These are phyloP conservation scores for Drosophila ironensis DNA, from an alignment of 1,140 invertebrate species.

Conservation along the genomic window DNA sequence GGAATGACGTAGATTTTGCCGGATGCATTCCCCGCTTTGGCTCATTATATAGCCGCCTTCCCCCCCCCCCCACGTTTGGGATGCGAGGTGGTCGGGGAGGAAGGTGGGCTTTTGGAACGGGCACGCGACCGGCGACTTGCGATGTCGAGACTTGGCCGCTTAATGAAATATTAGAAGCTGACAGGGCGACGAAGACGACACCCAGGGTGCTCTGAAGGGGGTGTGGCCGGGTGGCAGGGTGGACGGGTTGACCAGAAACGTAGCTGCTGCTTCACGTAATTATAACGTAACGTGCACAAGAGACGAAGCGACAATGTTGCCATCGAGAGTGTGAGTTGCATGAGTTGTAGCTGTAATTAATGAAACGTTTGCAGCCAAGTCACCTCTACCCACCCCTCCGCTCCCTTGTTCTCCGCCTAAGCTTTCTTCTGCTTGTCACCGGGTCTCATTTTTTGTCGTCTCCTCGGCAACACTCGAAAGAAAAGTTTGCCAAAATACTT, in stretches of 20 bases:
- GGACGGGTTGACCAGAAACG: slow-evolving; percentile 4
- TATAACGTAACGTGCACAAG: slow-evolving; percentile 66
- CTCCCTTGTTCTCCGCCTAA: background rate
- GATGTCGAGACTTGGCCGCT: slow-evolving; percentile 34
- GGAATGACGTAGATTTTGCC: slow-evolving; percentile 38
- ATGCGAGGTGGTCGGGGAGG: slow-evolving; percentile 12
- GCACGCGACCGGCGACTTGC: slow-evolving; percentile 59
- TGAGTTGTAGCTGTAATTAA: slow-evolving; percentile 37
- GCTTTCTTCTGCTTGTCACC: slow-evolving; percentile 11
- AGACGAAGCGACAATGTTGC: slow-evolving; percentile 31
- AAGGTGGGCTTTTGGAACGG: slow-evolving; percentile 51
- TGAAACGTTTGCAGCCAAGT: slow-evolving; percentile 23
- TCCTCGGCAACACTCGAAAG: background rate
- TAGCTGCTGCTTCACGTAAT: slow-evolving; percentile 47
- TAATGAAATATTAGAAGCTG: slow-evolving; percentile 78
- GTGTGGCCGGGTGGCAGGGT: background rate
- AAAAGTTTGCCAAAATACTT: background rate
- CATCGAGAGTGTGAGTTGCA: background rate
- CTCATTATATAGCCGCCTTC: background rate
- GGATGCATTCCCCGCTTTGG: background rate
- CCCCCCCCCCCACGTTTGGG: background rate
- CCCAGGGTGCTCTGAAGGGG: slow-evolving; percentile 1
- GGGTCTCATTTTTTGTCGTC: too few species aligned
- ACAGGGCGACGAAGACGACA: slow-evolving; percentile 60
- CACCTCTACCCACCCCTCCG: background rate